Evolutionary conservation across 1,140 invertebrate genomes (phyloP), one percentile per base, ranked within the genome.

Genomic region (Procambarus clarkii): DNA sequence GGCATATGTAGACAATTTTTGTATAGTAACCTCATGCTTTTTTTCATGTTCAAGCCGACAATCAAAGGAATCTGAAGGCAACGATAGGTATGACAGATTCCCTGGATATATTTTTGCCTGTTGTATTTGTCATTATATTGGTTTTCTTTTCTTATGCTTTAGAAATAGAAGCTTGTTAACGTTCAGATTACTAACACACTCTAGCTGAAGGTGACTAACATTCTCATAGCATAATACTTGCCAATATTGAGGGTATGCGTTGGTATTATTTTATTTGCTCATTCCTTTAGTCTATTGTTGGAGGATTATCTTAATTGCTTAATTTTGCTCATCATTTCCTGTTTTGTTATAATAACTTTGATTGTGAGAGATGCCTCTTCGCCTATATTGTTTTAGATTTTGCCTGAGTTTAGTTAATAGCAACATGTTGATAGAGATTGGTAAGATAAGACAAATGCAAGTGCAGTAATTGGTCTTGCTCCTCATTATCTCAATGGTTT

Each of bases 41-140:
- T 85, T 85, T 74, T 71, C 64, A 74, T 69, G 69, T 85, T 85
- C 83, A 85, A 85, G 83, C 83, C 60, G 83, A 85, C 83, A 85
- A 4, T 85, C 60, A 71, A 85, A 85, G 83, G 83, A 85, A 48
- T 74, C 83, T 24, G 83, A 85, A 71, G 64, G 83, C 48, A 71
- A 54, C 69, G 69, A 85, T 85, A 85, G 83, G 83, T 85, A 85
- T 45, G 81, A 48, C 48, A 74, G 48, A 48, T 48, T 85, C 15
- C 34, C 60, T 24, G n/a, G n/a, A 48, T 71, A 48, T 74, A 64
- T 74, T 74, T 74, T 74, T 74, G 69, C 24, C 69, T 74, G 69
- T 74, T 74, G 24, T 34, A 74, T 74, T 74, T 74, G n/a, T 74
- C n/a, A 34, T 34, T 34, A 74, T 74, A 8, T 74, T 74, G 1